Evolutionary conservation across 2,113 vertebrate species (phyloP).

Genomic region (Sialia sialis): DNA sequence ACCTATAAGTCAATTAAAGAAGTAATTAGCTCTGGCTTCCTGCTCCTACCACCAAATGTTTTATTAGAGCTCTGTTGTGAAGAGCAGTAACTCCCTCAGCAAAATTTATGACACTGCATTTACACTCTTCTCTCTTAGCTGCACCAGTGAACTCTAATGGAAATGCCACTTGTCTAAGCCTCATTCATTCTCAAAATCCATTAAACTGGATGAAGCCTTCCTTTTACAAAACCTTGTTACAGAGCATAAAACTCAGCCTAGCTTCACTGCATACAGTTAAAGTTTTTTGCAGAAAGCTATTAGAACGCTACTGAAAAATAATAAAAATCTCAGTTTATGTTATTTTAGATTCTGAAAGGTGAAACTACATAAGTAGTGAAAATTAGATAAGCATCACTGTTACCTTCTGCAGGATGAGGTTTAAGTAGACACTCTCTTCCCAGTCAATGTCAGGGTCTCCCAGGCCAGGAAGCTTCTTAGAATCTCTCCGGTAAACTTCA

Average conservation of each 20-base stretch:
- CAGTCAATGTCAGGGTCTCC: conserved; percentile 98
- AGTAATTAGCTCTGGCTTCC: neutral
- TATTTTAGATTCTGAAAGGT: neutral
- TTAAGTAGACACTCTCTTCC: conserved; percentile 98
- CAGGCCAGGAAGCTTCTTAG: conserved; percentile 95
- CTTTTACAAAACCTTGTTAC: neutral
- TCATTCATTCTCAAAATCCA: neutral
- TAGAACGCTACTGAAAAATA: neutral
- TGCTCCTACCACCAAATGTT: neutral
- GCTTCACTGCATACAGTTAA: neutral
- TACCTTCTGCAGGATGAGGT: conserved; percentile 97
- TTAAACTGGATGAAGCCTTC: neutral
- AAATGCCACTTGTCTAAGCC: neutral
- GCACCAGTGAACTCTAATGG: neutral
- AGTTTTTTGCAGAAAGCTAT: neutral
- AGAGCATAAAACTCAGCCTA: neutral
- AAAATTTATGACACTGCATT: neutral
- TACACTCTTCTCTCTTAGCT: neutral
- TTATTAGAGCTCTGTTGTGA: neutral
- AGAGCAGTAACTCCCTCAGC: neutral
- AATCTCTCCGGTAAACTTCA: conserved; percentile 95
- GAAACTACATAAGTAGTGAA: neutral
- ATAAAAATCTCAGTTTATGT: neutral
- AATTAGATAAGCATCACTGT: neutral
- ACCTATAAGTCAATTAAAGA: neutral